Base-by-base conservation (phyloP, 1,140 invertebrate species). In the Aphelinus certus region DNA sequence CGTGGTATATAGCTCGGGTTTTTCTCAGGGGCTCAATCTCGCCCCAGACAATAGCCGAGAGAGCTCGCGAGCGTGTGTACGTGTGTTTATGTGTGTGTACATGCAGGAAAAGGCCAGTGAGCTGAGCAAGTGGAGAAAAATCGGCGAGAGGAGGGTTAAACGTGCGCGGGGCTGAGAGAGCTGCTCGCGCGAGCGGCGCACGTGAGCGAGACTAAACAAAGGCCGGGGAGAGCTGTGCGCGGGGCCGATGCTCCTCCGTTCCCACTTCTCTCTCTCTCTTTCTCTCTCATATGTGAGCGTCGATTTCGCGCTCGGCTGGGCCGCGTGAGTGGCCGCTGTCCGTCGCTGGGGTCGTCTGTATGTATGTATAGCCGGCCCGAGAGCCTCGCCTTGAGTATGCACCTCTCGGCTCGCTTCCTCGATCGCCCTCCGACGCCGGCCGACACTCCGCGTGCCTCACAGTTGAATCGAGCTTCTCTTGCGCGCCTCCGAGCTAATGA, bases 271-370 rank as follows among this genome's bases (percentile, higher is more conserved):
- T 53, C 9, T 53, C 51, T 53, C 9, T 53, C 51, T 53, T 53
- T 53, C 51, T 53, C 4, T 9, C 86, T 86, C 87, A 87, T 85
- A 88, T 88, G 85, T 88, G 86, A 87, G 85, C 85, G 83, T 87
- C 85, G 87, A 88, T 88, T 88, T 88, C 85, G 84, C 85, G 87
- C 83, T 87, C 81, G 82, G 85, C 84, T 88, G 86, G 83, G 77
- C 83, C 83, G 81, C 81, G 84, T 88, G 87, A 88, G 85, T 87
- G 86, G 83, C 62, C 46, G 4, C 9, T 53, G 51, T 26, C 26
- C 26, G 26, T 26, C 51, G 51, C 4, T 9, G 51, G 51, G 51
- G 51, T 53, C 51, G 9, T 53, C 51, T 26, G 26, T 26, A 26
- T 26, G 26, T 26, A 26, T 26, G 26, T 26, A 26, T 26, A 26